Evolutionary conservation across 1,140 invertebrate species (phyloP).

Genomic region (Radopholus similis): DNA sequence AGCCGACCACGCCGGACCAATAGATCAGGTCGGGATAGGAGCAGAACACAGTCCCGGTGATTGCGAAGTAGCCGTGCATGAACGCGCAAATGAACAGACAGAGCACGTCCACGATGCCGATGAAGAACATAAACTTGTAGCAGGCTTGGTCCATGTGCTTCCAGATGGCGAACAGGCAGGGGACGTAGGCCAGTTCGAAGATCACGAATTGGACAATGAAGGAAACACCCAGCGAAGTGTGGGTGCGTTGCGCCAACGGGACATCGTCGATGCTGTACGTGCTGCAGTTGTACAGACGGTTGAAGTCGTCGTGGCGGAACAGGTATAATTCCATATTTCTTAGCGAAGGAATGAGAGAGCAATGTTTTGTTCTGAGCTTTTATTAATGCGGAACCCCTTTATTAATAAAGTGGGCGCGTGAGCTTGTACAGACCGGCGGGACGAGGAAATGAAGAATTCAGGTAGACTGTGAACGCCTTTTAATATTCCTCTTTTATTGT

Average conservation of each 20-base stretch:
- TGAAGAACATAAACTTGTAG: constrained; percentile 23
- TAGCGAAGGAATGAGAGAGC: too few species aligned
- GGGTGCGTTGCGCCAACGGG: constrained; percentile 1
- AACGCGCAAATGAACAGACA: constrained; percentile 7
- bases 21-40: constrained; percentile 16
- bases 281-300: constrained; percentile 15
- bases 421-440: too few species aligned
- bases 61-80: constrained; percentile 17
- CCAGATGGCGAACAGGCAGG: constrained; percentile 4
- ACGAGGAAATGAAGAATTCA: too few species aligned
- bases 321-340: constrained; percentile 18
- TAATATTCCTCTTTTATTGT: too few species aligned
- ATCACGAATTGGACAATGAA: constrained; percentile 14
- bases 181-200: background rate
- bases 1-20: constrained; percentile 6
- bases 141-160: constrained; percentile 12
- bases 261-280: constrained; percentile 10
- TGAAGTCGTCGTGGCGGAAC: background rate
- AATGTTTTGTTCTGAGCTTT: too few species aligned
- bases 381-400: too few species aligned
- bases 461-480: too few species aligned
- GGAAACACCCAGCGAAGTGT: background rate
- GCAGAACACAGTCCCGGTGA: constrained; percentile 17
- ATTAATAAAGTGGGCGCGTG: too few species aligned
- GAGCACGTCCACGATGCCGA: constrained; percentile 16